These are phyloP conservation scores for Penaeus monodon DNA, from an alignment of 2,888 invertebrate genomes.

Conservation along the genomic window DNA sequence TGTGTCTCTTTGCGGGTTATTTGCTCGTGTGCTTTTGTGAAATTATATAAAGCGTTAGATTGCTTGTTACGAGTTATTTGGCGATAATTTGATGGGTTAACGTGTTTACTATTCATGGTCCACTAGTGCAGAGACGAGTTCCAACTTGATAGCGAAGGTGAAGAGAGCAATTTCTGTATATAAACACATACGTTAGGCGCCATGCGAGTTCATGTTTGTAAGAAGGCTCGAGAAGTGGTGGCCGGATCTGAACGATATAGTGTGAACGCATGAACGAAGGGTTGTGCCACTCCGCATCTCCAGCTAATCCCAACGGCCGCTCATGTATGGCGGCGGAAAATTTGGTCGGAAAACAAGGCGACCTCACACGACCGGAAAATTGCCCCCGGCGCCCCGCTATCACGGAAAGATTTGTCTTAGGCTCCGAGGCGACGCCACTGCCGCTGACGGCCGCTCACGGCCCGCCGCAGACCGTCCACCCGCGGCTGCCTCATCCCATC, in stretches of 20 bases:
- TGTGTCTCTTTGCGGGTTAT: no score
- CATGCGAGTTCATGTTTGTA: background rate
- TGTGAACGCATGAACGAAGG: constrained; percentile 35
- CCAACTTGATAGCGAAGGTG: no score
- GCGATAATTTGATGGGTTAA: no score
- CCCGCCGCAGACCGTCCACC: constrained; percentile 19
- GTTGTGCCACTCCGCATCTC: constrained; percentile 39
- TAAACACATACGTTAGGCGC: no score
- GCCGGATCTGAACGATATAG: constrained; percentile 35
- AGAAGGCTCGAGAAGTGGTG: constrained; percentile 1
- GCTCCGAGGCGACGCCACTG: constrained; percentile 54
- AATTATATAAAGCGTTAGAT: no score
- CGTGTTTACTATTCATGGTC: no score
- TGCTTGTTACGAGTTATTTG: no score
- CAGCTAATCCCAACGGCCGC: constrained; percentile 58
- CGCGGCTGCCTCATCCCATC: constrained; percentile 10
- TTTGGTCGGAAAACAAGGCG: constrained; percentile 62
- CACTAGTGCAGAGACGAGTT: no score
- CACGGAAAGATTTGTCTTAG: constrained; percentile 63
- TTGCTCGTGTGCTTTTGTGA: no score
- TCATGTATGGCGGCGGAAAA: constrained; percentile 60
- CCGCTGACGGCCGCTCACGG: constrained; percentile 45
- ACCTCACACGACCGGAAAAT: constrained; percentile 64
- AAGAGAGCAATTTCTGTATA: no score
- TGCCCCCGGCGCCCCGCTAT: constrained; percentile 61